Evolutionary conservation across 2,797 vertebrate species (phyloP).

Genomic region (Thaleichthys pacificus): DNA sequence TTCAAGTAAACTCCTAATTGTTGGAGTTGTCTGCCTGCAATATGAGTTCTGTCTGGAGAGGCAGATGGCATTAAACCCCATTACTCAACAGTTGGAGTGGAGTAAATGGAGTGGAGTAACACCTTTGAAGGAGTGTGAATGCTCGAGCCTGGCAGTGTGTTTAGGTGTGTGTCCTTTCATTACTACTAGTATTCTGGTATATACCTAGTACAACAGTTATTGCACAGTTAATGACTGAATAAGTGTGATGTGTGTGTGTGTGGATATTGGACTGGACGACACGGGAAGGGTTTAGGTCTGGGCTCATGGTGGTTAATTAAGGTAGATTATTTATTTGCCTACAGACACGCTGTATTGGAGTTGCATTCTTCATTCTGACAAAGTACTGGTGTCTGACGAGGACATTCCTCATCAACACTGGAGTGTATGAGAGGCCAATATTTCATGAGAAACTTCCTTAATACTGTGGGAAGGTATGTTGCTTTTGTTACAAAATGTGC

Average conservation of each 20-base stretch:
- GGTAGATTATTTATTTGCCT: neutral
- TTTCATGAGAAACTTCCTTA: neutral
- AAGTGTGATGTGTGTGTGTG: too few relatives aligned
- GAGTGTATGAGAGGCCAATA: neutral
- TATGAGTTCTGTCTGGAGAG: slow-evolving; percentile 28
- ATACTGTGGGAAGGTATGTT: slow-evolving; percentile 1
- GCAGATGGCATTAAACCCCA: slow-evolving; percentile 26
- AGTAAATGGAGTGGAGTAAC: neutral
- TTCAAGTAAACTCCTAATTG: neutral
- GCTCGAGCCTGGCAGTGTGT: neutral
- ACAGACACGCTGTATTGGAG: neutral
- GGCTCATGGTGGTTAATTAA: slow-evolving; percentile 8
- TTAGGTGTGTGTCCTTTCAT: neutral
- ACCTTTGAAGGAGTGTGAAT: neutral
- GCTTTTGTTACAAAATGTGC: slow-evolving; percentile 5
- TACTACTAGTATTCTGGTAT: too few relatives aligned
- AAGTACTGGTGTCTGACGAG: slow-evolving; percentile 30
- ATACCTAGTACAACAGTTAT: too few relatives aligned
- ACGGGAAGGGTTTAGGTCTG: neutral
- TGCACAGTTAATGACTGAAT: neutral
- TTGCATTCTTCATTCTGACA: slow-evolving; percentile 27
- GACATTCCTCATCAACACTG: slow-evolving; percentile 32
- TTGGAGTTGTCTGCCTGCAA: slow-evolving; percentile 18
- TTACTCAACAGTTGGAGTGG: slow-evolving; percentile 17
- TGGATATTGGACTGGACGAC: neutral